Conservation (phyloP, 2,888 invertebrate genomes). For the Phalera bucephala region DNA sequence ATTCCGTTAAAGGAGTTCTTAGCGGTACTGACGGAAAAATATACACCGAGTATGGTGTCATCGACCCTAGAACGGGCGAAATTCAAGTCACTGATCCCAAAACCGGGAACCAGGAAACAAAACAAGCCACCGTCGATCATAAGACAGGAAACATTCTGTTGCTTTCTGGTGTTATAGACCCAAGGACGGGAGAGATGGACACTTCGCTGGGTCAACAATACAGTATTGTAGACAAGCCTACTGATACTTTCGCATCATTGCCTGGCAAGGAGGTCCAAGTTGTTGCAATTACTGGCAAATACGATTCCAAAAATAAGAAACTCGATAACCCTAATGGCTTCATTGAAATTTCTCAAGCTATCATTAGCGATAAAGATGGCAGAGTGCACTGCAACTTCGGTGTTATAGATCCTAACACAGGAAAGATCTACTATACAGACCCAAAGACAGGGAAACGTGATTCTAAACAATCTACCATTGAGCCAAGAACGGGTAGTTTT, state of each 20-base stretch:
- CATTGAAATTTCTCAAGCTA: constrained; percentile 74
- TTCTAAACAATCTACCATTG: constrained; percentile 82
- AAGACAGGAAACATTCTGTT: constrained; percentile 81
- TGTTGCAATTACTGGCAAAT: constrained; percentile 83
- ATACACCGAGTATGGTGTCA: constrained; percentile 83
- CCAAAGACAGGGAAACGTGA: constrained; percentile 84
- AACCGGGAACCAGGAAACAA: constrained; percentile 69
- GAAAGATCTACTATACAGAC: constrained; percentile 82
- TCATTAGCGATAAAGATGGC: constrained; percentile 87
- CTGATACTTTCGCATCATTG: constrained; percentile 61
- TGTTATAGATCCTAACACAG: constrained; percentile 84
- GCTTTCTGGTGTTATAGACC: constrained; percentile 81
- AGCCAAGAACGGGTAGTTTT: constrained; percentile 81
- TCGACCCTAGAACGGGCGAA: constrained; percentile 84
- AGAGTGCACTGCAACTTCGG: constrained; percentile 87
- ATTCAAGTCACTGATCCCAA: constrained; percentile 68
- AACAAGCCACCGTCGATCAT: constrained; percentile 69
- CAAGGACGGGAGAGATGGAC: constrained; percentile 83
- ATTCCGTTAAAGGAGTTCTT: constrained; percentile 71
- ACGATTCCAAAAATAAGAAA: constrained; percentile 83
- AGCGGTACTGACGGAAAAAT: constrained; percentile 85
- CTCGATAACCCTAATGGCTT: constrained; percentile 82
- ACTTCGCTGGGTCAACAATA: constrained; percentile 83
- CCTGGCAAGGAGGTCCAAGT: constrained; percentile 80
- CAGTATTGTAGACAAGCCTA: constrained; percentile 84